These are phyloP conservation scores for Chironomus riparius DNA, from an alignment of 2,888 invertebrate species.

Conservation along the genomic window DNA sequence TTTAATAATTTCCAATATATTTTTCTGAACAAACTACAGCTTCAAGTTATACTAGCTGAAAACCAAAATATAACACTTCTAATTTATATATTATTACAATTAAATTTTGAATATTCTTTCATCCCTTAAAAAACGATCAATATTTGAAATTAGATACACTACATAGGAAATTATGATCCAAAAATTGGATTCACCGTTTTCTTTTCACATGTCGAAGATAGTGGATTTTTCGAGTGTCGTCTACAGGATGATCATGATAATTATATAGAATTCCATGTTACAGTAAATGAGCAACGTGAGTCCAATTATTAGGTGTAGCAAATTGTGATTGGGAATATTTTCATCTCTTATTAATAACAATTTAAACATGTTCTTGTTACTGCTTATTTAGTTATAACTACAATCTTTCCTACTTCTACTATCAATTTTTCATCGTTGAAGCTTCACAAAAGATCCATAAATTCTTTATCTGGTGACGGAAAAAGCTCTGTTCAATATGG, in stretches of 20 bases:
- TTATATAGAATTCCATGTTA: slow-evolving; percentile 18
- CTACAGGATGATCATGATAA: slow-evolving; percentile 29
- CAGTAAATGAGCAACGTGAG: slow-evolving; percentile 29
- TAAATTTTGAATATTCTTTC: too few relatives aligned
- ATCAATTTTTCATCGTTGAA: slow-evolving; percentile 1
- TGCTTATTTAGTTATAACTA: neutral
- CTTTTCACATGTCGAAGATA: slow-evolving; percentile 37
- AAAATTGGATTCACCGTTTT: slow-evolving; percentile 38
- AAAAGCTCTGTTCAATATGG: neutral
- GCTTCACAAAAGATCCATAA: neutral
- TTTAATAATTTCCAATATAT: too few relatives aligned
- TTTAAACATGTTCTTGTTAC: neutral
- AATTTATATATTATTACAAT: too few relatives aligned
- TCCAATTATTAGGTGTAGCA: slow-evolving; percentile 12
- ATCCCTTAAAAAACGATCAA: too few relatives aligned
- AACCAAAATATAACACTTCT: too few relatives aligned
- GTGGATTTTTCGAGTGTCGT: slow-evolving; percentile 37
- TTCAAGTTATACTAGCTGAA: too few relatives aligned
- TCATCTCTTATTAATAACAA: neutral
- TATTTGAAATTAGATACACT: neutral
- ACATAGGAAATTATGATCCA: slow-evolving; percentile 32
- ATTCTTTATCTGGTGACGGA: neutral
- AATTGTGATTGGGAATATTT: neutral
- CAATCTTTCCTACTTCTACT: neutral
- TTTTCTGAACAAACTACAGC: too few relatives aligned